Conservation (phyloP, 2,888 invertebrate genomes). For the Cabera pusaria region DNA sequence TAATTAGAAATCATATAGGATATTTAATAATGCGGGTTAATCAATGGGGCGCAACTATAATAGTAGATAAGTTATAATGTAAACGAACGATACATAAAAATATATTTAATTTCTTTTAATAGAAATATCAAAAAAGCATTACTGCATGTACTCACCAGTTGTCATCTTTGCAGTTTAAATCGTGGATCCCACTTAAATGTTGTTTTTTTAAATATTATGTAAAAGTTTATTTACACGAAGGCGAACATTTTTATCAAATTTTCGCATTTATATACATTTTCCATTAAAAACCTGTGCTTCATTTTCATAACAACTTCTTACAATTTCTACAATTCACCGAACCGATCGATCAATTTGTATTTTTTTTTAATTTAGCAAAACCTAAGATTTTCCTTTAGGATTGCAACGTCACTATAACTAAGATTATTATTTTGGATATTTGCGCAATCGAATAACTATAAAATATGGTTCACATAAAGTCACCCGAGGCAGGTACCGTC, state of each 20-base stretch:
- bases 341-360: conserved; percentile 43
- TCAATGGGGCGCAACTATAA: no score
- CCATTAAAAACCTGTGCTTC: conserved; percentile 10
- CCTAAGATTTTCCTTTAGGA: conserved; percentile 3
- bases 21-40: no score
- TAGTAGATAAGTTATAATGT: no score
- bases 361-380: conserved; percentile 7
- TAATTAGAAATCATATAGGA: no score
- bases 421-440: conserved; percentile 24
- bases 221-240: conserved; percentile 7
- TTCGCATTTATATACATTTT: conserved; percentile 46
- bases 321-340: conserved; percentile 21
- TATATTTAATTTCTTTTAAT: no score
- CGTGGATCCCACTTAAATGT: conserved; percentile 8
- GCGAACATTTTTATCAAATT: conserved; percentile 60
- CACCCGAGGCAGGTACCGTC: conserved; percentile 50
- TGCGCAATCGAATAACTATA: conserved; percentile 29
- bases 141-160: conserved; percentile 72
- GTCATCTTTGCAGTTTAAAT: conserved; percentile 50
- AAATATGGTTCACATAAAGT: conserved; percentile 37
- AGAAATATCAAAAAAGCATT: no score
- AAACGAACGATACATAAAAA: no score
- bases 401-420: conserved; percentile 2
- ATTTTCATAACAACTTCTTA: conserved; percentile 6
- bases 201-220: no score